Conservation (phyloP, 2,113 vertebrate species). For the Peromyscus leucopus region DNA sequence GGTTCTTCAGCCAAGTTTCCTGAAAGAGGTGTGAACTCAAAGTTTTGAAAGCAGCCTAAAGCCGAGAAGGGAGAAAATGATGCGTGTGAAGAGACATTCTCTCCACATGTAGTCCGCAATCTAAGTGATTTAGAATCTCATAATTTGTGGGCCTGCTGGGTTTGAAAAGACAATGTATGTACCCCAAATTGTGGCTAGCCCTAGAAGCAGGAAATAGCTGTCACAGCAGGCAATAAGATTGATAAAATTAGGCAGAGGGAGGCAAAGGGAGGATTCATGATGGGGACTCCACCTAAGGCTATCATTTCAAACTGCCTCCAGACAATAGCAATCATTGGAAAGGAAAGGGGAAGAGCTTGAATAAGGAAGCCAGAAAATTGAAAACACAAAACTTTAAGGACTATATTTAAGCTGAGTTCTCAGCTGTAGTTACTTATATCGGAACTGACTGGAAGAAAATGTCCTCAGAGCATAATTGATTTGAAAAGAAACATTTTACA, state of each 20-base stretch:
- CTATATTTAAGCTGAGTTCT: constrained; percentile 51
- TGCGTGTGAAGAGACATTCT: constrained; percentile 43
- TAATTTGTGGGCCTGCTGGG: constrained; percentile 73
- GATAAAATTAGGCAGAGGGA: constrained; percentile 63
- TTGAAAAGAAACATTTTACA: constrained; percentile 21
- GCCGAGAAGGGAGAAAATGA: constrained; percentile 57
- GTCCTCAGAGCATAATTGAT: neutral
- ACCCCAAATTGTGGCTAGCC: constrained; percentile 68
- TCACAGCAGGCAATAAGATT: constrained; percentile 45
- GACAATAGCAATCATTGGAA: constrained; percentile 25
- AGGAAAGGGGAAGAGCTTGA: neutral
- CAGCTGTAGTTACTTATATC: neutral
- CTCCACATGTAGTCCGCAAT: constrained; percentile 65
- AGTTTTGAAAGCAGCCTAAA: constrained; percentile 52
- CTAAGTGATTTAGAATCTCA: constrained; percentile 72
- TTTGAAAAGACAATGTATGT: constrained; percentile 70
- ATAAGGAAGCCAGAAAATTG: constrained; percentile 14
- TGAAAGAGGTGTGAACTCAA: constrained; percentile 36
- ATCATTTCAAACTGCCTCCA: constrained; percentile 59
- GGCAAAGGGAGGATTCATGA: constrained; percentile 26
- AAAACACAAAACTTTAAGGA: constrained; percentile 44
- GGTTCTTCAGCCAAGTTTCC: constrained; percentile 13
- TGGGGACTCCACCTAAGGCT: constrained; percentile 33
- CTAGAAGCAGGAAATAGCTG: constrained; percentile 59
- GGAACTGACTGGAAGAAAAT: constrained; percentile 11